Base-by-base conservation (phyloP, 92 coral and sea anemone genomes). In the Porites cylindrica region DNA sequence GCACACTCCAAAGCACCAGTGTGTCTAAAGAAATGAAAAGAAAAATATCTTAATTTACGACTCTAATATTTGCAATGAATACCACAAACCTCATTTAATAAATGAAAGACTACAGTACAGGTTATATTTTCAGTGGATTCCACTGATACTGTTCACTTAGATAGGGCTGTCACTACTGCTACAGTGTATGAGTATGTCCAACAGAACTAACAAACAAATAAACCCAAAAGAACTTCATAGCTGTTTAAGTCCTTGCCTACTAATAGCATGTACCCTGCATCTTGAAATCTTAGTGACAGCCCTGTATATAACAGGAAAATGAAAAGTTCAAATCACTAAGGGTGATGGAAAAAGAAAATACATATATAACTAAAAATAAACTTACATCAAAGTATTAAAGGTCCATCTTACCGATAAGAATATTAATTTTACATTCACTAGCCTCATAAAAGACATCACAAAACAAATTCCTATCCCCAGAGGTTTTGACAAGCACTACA, bases 1-100 rank as follows among this genome's bases (percentile, higher is more conserved):
- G 78, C 86, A 51, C 86, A 61, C 51, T 86, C 90, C 38, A 86
- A 29, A 29, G 32, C 32, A 23, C 86, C 90, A 51, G 90, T 79
- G 64, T 85, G 89, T 38, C 89, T 82, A 75, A 81, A 66, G 62
- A n/a, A 19, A 47, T 47, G 56, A 10, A 66, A 81, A 43, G 7
- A 58, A 10, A 58, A 17, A 1, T 17, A 11, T 13, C 20, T 54
- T 20, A 50, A 54, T 6, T 23, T 29, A 29, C 3, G 0, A 29
- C 32, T 29, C 32, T 29, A 29, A 29, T 29, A 29, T 29, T 29
- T 29, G 32, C 32, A 29, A 76, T 32, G 16, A 20, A 3, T 58
- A n/a, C 12, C n/a, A 13, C 14, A 61, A 61, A 61, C 66, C 66
- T 61, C 66, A 61, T 61, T 61, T 12, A 6, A 61, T 61, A 61